Evolutionary conservation across 1,140 invertebrate species (phyloP).

Genomic region (Aphelinus atriplicis): DNA sequence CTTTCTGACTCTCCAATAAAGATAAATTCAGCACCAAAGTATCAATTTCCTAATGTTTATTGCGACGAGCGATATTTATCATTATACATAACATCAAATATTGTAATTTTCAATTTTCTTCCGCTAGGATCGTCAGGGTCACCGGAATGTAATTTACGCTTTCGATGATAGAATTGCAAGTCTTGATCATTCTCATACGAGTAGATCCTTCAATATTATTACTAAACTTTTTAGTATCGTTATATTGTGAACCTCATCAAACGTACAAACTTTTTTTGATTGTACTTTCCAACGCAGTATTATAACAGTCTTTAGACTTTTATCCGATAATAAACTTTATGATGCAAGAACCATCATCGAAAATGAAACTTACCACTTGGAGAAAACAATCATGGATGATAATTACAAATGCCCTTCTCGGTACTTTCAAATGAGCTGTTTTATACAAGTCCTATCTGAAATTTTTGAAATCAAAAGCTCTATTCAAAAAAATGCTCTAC

Average conservation of each 20-base stretch:
- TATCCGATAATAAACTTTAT: constrained; percentile 9
- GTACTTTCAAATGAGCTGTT: too few relatives aligned
- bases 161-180: constrained; percentile 29
- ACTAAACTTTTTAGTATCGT: too few relatives aligned
- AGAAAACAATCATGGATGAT: too few relatives aligned
- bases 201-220: too few relatives aligned
- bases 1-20: constrained; percentile 5
- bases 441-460: too few relatives aligned
- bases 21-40: constrained; percentile 36
- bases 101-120: constrained; percentile 10
- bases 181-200: too few relatives aligned
- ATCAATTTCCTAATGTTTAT: constrained; percentile 37
- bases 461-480: too few relatives aligned
- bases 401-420: too few relatives aligned
- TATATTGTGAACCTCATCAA: too few relatives aligned
- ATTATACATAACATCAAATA: constrained; percentile 30
- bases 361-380: constrained; percentile 1
- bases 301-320: constrained; percentile 15
- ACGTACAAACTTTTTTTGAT: constrained; percentile 22
- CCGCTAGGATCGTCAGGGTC: background rate
- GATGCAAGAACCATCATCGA: constrained; percentile 19
- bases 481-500: too few relatives aligned
- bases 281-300: constrained; percentile 12
- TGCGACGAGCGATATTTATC: constrained; percentile 29
- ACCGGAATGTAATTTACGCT: background rate